phyloP scores from a whole-genome alignment of 1,140 invertebrate genomes.

The Oreohelix idahoensis region DNA sequence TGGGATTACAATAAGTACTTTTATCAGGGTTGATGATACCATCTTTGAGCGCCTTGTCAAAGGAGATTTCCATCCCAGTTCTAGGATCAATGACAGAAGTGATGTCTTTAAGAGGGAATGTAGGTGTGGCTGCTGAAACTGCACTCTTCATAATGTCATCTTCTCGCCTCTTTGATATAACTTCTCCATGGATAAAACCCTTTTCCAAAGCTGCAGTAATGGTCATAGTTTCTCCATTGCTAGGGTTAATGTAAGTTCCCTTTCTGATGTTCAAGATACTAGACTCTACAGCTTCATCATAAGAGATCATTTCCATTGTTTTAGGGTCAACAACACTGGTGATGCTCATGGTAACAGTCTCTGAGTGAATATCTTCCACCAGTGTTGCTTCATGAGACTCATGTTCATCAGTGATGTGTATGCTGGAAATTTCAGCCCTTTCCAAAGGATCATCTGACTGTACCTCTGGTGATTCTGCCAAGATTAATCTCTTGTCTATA shows the following conservation, averaged over 20 bases:
- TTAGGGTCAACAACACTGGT: constrained; percentile 85
- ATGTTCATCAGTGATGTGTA: constrained; percentile 68
- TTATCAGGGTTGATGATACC: constrained; percentile 86
- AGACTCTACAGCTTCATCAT: constrained; percentile 87
- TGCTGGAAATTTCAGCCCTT: constrained; percentile 54
- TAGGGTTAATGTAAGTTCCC: constrained; percentile 82
- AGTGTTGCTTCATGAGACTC: constrained; percentile 66
- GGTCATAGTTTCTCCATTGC: constrained; percentile 80
- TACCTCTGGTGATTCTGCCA: constrained; percentile 60
- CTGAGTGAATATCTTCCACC: constrained; percentile 66
- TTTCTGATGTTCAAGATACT: constrained; percentile 87
- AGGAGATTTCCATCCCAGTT: constrained; percentile 81
- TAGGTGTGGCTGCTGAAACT: constrained; percentile 55
- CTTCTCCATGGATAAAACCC: constrained; percentile 78
- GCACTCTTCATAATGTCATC: constrained; percentile 66
- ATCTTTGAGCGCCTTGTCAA: constrained; percentile 78
- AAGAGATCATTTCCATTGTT: constrained; percentile 84
- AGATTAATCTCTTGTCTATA: constrained; percentile 65
- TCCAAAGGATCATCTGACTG: constrained; percentile 45
- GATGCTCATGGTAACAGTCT: constrained; percentile 71
- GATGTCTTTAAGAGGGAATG: constrained; percentile 76
- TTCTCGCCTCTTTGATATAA: constrained; percentile 61
- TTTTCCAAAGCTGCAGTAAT: constrained; percentile 74
- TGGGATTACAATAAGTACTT: constrained; percentile 85
- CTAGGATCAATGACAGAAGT: constrained; percentile 82